phyloP scores from a whole-genome alignment of 2,797 vertebrate genomes.

The Acanthiza pusilla region DNA sequence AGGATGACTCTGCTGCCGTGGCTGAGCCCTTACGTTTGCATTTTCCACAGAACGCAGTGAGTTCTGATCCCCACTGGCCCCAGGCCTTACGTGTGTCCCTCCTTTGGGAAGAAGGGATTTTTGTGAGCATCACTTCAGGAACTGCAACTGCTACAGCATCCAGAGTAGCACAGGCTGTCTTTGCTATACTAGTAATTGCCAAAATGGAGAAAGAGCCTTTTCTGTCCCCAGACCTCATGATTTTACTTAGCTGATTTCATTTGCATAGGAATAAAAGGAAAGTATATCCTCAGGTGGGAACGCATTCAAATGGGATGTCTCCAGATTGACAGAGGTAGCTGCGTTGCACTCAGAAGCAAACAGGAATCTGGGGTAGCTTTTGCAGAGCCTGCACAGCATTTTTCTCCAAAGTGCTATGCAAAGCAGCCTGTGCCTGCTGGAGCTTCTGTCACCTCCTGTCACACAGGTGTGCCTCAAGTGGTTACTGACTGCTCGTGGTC shows the following conservation, averaged over 20 bases:
- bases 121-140: not conserved
- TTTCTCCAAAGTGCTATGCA: not conserved
- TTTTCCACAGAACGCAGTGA: rapidly evolving
- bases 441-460: not conserved
- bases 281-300: not conserved
- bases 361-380: not conserved
- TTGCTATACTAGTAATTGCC: not conserved
- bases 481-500: not conserved
- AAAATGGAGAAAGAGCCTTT: not conserved
- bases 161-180: rapidly evolving
- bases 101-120: not conserved
- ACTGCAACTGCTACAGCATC: not conserved
- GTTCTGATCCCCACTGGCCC: not conserved
- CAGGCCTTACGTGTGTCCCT: rapidly evolving
- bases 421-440: not conserved
- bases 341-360: not conserved
- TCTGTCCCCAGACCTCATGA: not conserved
- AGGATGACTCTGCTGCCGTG: not conserved
- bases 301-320: not conserved
- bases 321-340: not conserved
- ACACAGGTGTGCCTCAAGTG: not conserved
- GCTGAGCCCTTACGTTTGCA: not conserved
- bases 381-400: not conserved
- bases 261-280: not conserved
- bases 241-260: not conserved